phyloP scores from a whole-genome alignment of 2,888 invertebrate species.

The Yponomeuta evonymella region DNA sequence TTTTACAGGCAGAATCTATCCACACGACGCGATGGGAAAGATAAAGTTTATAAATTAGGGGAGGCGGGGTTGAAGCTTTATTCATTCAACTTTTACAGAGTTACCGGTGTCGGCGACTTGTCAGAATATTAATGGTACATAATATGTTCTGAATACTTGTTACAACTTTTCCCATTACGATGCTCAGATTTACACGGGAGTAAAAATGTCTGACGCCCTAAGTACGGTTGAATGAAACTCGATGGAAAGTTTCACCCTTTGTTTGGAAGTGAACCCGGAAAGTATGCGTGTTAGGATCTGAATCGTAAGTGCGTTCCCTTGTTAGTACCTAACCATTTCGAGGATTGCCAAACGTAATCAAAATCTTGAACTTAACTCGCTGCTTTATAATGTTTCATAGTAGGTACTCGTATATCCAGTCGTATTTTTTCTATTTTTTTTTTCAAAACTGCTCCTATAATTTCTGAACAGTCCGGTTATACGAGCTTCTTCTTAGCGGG shows the following conservation, averaged over 20 bases:
- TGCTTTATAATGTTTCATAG: no score
- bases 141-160: constrained; percentile 72
- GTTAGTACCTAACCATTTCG: neutral
- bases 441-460: no score
- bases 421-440: no score
- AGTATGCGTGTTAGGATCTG: constrained; percentile 42
- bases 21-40: neutral
- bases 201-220: constrained; percentile 49
- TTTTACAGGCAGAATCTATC: neutral
- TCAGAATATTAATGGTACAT: constrained; percentile 71
- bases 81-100: constrained; percentile 63
- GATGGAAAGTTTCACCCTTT: constrained; percentile 26
- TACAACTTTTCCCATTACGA: constrained; percentile 74
- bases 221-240: constrained; percentile 43
- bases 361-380: no score
- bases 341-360: no score
- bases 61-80: constrained; percentile 19
- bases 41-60: constrained; percentile 16
- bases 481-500: no score
- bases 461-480: no score
- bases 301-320: constrained; percentile 25
- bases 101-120: constrained; percentile 52
- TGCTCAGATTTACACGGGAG: constrained; percentile 42
- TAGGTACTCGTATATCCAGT: no score
- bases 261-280: constrained; percentile 23